These are phyloP conservation scores for Mastomys coucha DNA, from an alignment of 2,113 vertebrate genomes.

Conservation along the genomic window DNA sequence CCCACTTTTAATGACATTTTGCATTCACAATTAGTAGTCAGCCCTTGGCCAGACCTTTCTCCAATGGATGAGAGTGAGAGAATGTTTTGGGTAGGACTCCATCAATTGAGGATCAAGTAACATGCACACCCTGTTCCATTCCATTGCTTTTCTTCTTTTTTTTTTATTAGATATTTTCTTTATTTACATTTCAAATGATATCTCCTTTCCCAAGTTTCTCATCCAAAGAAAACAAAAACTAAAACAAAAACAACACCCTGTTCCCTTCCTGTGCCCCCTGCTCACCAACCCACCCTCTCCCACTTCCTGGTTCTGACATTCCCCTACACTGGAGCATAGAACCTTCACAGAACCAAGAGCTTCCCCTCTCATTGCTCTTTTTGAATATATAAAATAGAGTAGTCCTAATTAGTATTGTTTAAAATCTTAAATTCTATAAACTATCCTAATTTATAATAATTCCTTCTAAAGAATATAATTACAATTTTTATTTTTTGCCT, in stretches of 20 bases:
- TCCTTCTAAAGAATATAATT: neutral
- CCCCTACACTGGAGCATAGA: no score
- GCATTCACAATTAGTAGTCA: neutral
- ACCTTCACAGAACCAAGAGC: no score
- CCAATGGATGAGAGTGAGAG: accelerated
- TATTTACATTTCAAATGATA: no score
- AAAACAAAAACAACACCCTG: no score
- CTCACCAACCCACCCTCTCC: no score
- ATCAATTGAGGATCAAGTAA: neutral
- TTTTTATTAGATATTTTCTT: no score
- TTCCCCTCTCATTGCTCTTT: neutral
- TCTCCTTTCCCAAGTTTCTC: no score
- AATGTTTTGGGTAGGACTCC: neutral
- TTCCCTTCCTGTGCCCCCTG: no score
- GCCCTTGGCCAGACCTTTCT: neutral
- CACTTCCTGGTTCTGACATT: no score
- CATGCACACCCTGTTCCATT: no score
- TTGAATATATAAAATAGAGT: constrained; percentile 13
- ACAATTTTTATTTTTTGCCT: neutral
- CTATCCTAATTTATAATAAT: neutral
- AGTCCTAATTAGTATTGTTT: neutral
- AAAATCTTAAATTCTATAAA: neutral
- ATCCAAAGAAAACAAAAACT: no score
- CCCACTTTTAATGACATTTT: neutral
- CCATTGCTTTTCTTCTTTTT: neutral